Evolutionary conservation across 2,113 vertebrate genomes (phyloP), one percentile per base, ranked within the genome.

Genomic region (Lycocorax pyrrhopterus): DNA sequence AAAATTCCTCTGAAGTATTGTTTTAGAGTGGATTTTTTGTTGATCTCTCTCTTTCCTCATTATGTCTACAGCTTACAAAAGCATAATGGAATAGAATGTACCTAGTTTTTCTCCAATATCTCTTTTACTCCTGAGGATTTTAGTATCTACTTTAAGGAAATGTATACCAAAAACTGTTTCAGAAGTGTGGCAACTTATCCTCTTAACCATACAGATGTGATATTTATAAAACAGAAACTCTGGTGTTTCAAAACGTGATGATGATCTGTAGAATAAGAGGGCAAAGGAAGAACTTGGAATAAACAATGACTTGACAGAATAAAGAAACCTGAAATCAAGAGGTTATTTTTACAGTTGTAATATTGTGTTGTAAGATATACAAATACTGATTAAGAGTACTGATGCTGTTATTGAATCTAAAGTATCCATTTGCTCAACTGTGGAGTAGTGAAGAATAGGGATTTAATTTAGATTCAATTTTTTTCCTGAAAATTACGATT

Each of bases 1-100:
- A 87, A 73, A 94, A 96, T 95, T 83, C 79, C 74, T 58, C 67
- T 85, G 59, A 95, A 96, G 58, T 94, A 75, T 87, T 96, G 90
- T 94, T 96, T 95, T 75, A 83, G 52, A 87, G 85, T 72, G 32
- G 63, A 58, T 89, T 96, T 97, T 95, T 76, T 92, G 80, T 91
- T 93, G 80, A 83, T 93, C 83, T 90, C 20, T 82, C 55, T 93
- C 12, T 76, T 92, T 95, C 41, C 81, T 94, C 85, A 23, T 92
- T 85, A 84, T 91, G 95, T 95, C 64, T 96, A 76, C 77, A 89
- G 72, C 76, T 94, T 78, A 32, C 17, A 77, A 69, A 82, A 72
- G 3, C 12, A 6, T 55, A 63, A 74, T 32, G 27, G 27, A 47
- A 47, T 67, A 59, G 51, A 41, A 56, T 90, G 91, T 67, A 84